Base-by-base conservation (phyloP, 2,888 invertebrate species). In the Dryobota labecula region DNA sequence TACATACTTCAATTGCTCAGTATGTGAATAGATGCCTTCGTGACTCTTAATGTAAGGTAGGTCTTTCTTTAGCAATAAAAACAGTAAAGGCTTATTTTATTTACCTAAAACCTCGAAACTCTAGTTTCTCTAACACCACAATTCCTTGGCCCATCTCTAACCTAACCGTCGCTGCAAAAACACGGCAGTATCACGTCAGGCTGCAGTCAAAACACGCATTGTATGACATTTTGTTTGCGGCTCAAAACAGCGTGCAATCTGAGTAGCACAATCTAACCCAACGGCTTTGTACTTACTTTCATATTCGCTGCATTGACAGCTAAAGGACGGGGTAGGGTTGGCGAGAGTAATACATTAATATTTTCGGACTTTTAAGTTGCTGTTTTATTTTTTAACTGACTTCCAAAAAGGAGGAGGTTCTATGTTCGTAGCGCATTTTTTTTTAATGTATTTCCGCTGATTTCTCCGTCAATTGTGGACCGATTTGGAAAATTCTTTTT, bases 271-370 rank as follows among this genome's bases (percentile, higher is more conserved):
- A 91, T 91, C 91, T 90, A 88, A 90, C 84, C 89, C 84, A 88
- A 89, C 90, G 85, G 90, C 90, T 91, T 85, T 88, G 87, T 89
- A 86, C 89, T 86, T 89, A 90, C 92, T 93, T 93, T 91, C 93
- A 92, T 91, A 90, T 91, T 90, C 87, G 80, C 84, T 86, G 63
- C 80, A 91, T 90, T 93, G 93, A 93, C 93, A 93, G 93, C 85
- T 86, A 87, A 89, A 89, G 88, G 85, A 87, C 81, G 73, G 61
- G 15, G 11, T 87, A 92, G 91, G 92, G 91, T 68, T 91, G 90
- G 11, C 78, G 13, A 36, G 13, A 45, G n/a, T 1, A 18, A 15
- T 11, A 33, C 18, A 56, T 47, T 18, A 6, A 49, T 43, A 72
- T 53, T 33, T 58, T 61, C 2, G 27, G 3, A 18, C 0, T 36